A percentile compares a stretch with the other conserved stretches of the same genome.
Conservation (phyloP, 2,888 invertebrate species). For the Luperina testacea region DNA sequence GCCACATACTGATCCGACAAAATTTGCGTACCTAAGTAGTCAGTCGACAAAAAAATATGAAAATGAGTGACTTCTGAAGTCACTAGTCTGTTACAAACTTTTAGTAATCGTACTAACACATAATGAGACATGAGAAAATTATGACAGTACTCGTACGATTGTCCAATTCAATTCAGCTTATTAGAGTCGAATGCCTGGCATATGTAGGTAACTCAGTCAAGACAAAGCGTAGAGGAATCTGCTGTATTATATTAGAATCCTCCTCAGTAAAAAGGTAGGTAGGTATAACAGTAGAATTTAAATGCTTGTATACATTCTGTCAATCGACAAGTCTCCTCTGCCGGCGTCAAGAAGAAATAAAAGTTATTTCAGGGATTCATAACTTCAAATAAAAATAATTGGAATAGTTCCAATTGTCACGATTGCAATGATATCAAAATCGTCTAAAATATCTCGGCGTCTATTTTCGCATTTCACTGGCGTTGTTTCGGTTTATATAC, state of each 20-base stretch:
- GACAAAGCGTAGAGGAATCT: not conserved
- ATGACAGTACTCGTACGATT: not conserved
- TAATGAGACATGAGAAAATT: not conserved
- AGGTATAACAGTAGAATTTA: not conserved
- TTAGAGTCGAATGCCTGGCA: not conserved
- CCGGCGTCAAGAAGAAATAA: conserved; percentile 40
- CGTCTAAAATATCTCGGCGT: conserved; percentile 34
- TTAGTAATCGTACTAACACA: not conserved
- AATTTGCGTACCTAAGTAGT: not conserved
- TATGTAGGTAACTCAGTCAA: not conserved
- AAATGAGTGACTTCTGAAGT: not conserved
- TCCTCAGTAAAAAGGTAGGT: not conserved
- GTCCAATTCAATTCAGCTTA: conserved; percentile 19
- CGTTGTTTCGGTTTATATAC: conserved; percentile 28
- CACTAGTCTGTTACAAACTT: not conserved
- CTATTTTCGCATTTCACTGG: conserved; percentile 46
- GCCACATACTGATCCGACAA: not conserved
- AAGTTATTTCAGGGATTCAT: conserved; percentile 50
- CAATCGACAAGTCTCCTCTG: conserved; percentile 24
- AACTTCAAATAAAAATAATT: conserved; percentile 44
- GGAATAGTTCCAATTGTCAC: conserved; percentile 54
- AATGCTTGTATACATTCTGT: conserved; percentile 25
- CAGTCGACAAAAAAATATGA: not conserved
- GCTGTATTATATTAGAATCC: not conserved
- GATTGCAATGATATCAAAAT: conserved; percentile 53